phyloP scores from a whole-genome alignment of 2,797 vertebrate genomes.

The Amblyraja radiata region DNA sequence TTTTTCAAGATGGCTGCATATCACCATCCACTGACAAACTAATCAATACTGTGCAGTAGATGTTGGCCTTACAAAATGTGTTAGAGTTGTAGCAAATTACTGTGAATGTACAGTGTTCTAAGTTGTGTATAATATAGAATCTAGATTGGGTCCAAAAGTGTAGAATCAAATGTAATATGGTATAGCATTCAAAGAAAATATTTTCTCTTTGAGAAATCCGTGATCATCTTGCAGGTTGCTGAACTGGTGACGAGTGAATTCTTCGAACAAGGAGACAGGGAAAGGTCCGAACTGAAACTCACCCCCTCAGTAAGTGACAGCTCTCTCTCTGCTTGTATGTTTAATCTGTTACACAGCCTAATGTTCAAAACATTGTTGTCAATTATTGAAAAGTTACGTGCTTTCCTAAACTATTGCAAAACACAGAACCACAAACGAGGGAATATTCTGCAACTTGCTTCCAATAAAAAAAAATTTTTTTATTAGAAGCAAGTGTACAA shows the following conservation, averaged over 20 bases:
- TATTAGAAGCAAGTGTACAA: too few relatives aligned
- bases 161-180: neutral
- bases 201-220: neutral
- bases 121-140: neutral
- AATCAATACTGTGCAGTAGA: too few relatives aligned
- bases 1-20: too few relatives aligned
- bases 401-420: neutral
- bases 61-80: neutral
- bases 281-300: slow-evolving; percentile 91
- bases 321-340: neutral
- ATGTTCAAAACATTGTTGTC: neutral
- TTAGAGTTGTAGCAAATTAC: neutral
- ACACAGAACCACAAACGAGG: neutral
- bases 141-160: neutral
- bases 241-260: slow-evolving; percentile 97
- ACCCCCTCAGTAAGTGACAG: slow-evolving; percentile 80
- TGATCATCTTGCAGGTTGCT: slow-evolving; percentile 70
- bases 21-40: too few relatives aligned
- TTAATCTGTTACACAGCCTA: neutral
- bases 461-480: too few relatives aligned
- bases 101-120: neutral
- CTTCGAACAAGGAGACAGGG: slow-evolving; percentile 97
- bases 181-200: neutral
- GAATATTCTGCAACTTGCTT: neutral
- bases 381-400: neutral